Evolutionary conservation across 2,888 invertebrate species (phyloP), one percentile per base, ranked within the genome.

Genomic region (Anaspis maculata): DNA sequence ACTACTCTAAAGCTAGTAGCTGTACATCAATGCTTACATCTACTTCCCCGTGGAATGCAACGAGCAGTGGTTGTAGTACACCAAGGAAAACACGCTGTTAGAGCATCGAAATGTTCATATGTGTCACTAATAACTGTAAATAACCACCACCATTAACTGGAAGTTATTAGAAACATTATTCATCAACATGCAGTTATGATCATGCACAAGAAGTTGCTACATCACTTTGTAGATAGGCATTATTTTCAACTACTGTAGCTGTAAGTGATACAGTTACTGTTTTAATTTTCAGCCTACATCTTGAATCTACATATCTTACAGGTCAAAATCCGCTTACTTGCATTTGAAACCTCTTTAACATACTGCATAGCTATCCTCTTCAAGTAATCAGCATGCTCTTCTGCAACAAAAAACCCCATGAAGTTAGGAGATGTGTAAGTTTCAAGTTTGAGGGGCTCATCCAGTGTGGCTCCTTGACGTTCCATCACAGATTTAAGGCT

Each of bases 331-430:
- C 22, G 34, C 79, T 75, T 71, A 83, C 83, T 78, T 55, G 80
- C 72, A 54, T 78, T 76, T 29, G 81, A 77, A 10, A 86, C 78
- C 68, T 85, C 83, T 63, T 83, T 83, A 15, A 84, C 83, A 69
- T 84, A 88, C 56, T 83, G 79, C 48, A 81, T 71, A 2, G 88
- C 83, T 46, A 90, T 72, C 45, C 79, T 74, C 59, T 83, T 84
- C 34, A 91, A 68, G 60, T 84, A 81, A 46, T 83, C 82, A 0
- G 86, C 85, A 67, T 85, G 83, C 42, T 82, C 76, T 48, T 89
- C 85, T 9, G 81, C 80, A 2, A 91, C 79, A 66, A 91, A 91
- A 28, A 90, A 74, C 0, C 91, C 92, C 81, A 92, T 88, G 60
- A 90, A 92, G 64, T 89, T 90, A 11, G 80, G 81, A 15, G 89